Evolutionary conservation across 2,113 vertebrate species (phyloP), one percentile per base, ranked within the genome.

Genomic region (Mesitornis unicolor): DNA sequence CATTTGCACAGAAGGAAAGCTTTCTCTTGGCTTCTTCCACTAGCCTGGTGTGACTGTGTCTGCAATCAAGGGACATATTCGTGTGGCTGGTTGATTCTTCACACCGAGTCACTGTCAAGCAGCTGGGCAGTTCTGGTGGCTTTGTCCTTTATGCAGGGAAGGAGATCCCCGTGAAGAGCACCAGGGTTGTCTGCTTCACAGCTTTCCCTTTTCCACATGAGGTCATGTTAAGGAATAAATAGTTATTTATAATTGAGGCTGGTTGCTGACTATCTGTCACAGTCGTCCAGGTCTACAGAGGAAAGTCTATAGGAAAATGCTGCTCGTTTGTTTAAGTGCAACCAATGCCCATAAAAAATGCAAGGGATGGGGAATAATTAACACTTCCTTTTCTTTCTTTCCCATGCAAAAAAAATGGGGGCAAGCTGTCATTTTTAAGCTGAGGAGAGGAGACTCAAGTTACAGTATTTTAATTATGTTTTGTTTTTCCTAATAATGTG

Each of bases 21-120:
- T 93, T 95, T 93, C 89, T 95, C 60, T 80, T 84, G 93, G 84
- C 78, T 88, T 69, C 74, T 87, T 95, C 63, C 60, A 24, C 60
- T 59, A 65, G 36, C 70, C 73, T 53, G 21, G 18, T 80, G 70
- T 89, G 91, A 76, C 77, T 12, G 10, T 54, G 73, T 63, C 50
- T 78, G 61, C 7, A 21, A 21, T 35, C 2, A 8, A 90, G 76
- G 43, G 71, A 68, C 24, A 1, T 28, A 26, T 89, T 88, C 16
- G 5, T 29, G 56, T 74, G 81, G 79, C 50, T 56, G 48, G 54
- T 78, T 88, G 57, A 65, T 67, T 75, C 60, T 47, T 64, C 70
- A n/a, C 61, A 25, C 53, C 0, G 1, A 45, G 61, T 31, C 4
- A 9, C 71, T 71, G 86, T 59, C 5, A n/a, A 48, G n/a, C 63